A percentile compares a stretch with the other conserved stretches of the same genome.
Conservation (phyloP, 2,113 vertebrate genomes). For the Daphoenositta chrysoptera region DNA sequence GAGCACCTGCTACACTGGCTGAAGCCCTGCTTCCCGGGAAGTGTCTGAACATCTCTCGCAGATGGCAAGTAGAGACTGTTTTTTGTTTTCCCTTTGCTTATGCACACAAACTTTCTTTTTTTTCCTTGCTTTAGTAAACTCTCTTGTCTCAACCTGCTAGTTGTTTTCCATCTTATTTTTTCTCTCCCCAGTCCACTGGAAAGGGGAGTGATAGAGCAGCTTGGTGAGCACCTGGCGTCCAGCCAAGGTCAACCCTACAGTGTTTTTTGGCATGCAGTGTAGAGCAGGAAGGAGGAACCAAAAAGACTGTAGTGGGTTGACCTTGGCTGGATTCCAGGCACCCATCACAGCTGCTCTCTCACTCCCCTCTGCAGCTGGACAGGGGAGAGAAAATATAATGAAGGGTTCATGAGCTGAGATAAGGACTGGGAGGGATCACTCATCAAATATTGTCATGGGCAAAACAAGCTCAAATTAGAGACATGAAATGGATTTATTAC, state of each 20-base stretch:
- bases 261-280: not conserved
- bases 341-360: not conserved
- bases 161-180: not conserved
- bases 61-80: not conserved
- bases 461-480: not conserved
- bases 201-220: not conserved
- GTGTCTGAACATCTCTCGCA: not conserved
- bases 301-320: not conserved
- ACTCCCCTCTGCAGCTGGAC: not conserved
- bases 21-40: not conserved
- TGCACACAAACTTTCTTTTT: not conserved
- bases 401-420: not conserved
- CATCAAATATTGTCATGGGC: accelerated
- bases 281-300: not conserved
- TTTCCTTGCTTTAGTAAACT: not conserved
- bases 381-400: not conserved
- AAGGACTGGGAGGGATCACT: not conserved
- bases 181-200: not conserved
- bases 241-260: not conserved
- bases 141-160: not conserved
- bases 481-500: not conserved
- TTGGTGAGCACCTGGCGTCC: not conserved
- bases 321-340: not conserved
- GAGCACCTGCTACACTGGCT: accelerated
- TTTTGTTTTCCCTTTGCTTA: not conserved